Evolutionary conservation across 1,140 invertebrate genomes (phyloP).

Genomic region (Oryzaephilus surinamensis): DNA sequence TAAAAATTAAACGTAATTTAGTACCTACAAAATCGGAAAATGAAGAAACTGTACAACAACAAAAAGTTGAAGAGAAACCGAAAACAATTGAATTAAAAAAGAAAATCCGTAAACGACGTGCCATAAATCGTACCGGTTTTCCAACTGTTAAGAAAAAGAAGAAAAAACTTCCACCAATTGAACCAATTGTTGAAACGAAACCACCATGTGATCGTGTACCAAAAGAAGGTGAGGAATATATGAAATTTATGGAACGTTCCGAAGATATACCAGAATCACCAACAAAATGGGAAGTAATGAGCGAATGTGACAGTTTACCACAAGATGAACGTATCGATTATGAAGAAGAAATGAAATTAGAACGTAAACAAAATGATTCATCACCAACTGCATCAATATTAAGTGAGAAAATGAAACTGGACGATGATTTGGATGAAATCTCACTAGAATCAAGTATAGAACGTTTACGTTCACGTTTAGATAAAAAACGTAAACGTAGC

Average conservation of each 20-base stretch:
- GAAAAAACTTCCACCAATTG: conserved; percentile 43
- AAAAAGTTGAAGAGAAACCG: conserved; percentile 35
- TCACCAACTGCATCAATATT: conserved; percentile 33
- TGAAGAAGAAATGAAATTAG: conserved; percentile 35
- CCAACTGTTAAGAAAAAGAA: conserved; percentile 77
- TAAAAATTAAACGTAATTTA: conserved; percentile 30
- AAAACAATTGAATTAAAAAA: conserved; percentile 47
- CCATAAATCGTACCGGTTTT: conserved; percentile 77
- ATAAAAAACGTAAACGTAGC: conserved; percentile 22
- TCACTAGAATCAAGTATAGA: conserved; percentile 34
- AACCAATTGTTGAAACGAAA: conserved; percentile 7
- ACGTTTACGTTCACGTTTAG: conserved; percentile 17
- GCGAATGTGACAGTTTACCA: conserved; percentile 47
- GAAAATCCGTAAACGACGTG: conserved; percentile 60
- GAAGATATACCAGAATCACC: conserved; percentile 26
- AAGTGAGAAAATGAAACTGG: conserved; percentile 21
- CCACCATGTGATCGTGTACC: conserved; percentile 50
- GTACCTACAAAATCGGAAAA: conserved; percentile 13
- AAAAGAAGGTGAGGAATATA: conserved; percentile 50
- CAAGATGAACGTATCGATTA: conserved; percentile 34
- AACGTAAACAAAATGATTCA: conserved; percentile 39
- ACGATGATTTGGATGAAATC: conserved; percentile 33
- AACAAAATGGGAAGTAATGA: conserved; percentile 40
- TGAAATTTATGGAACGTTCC: conserved; percentile 48
- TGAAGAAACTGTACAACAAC: conserved; percentile 3